A percentile compares a stretch with the other conserved stretches of the same genome.
Conservation (phyloP, 2,113 vertebrate genomes). For the Aplodontia rufa region DNA sequence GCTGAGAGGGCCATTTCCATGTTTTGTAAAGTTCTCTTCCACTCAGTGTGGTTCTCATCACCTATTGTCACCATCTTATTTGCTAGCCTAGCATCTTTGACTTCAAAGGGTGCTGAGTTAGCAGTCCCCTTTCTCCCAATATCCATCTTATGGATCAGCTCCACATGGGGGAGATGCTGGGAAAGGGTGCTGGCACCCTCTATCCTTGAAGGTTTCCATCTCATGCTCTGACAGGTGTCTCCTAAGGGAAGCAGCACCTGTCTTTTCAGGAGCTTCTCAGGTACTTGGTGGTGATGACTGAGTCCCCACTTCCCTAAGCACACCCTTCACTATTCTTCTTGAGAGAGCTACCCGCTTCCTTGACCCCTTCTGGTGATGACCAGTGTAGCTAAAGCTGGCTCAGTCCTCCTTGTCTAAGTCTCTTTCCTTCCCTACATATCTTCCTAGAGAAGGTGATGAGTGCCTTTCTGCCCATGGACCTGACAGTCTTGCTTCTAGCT, state of each 20-base stretch:
- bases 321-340: background rate
- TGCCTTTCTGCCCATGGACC: no score
- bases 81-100: background rate
- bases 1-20: background rate
- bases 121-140: rapidly evolving
- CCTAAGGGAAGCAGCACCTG: background rate
- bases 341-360: background rate
- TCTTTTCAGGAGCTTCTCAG: background rate
- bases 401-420: background rate
- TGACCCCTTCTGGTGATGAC: background rate
- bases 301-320: background rate
- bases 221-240: background rate
- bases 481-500: background rate
- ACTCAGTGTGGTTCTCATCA: background rate
- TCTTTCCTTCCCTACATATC: no score
- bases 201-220: background rate
- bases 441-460: background rate
- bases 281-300: no score
- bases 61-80: background rate
- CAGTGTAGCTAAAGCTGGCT: no score
- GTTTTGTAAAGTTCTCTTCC: background rate
- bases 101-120: background rate
- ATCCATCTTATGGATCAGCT: background rate
- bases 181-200: rapidly evolving
- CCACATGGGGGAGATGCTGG: background rate